Conservation (phyloP, 1,140 invertebrate genomes). For the Cheumatopsyche charites region DNA sequence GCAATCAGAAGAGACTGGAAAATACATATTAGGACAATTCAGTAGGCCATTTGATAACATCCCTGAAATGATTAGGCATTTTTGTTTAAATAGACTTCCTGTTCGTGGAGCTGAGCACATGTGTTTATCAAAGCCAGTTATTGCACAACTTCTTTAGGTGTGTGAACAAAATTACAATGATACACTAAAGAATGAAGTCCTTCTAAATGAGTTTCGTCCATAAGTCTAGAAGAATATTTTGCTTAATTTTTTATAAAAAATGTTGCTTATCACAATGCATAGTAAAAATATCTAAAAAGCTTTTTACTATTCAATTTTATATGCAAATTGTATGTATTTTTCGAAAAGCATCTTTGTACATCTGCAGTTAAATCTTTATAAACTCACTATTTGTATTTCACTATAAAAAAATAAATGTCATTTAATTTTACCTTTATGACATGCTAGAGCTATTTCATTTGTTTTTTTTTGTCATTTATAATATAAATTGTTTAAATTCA, state of each 20-base stretch:
- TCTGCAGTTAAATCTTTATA: too few species aligned
- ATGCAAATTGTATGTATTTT: conserved; percentile 6
- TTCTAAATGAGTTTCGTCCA: conserved; percentile 32
- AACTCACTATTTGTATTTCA: too few species aligned
- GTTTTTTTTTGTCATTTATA: too few species aligned
- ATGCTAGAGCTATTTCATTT: too few species aligned
- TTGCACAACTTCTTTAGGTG: conserved; percentile 79
- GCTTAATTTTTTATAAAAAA: conserved; percentile 10
- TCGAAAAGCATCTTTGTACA: conserved; percentile 3
- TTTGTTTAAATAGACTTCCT: conserved; percentile 88
- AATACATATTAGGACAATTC: conserved; percentile 88
- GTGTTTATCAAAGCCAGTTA: conserved; percentile 87
- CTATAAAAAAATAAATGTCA: too few species aligned
- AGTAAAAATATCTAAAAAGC: conserved; percentile 2
- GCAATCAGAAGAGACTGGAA: conserved; percentile 70
- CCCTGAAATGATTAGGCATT: conserved; percentile 92
- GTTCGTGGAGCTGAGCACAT: conserved; percentile 95
- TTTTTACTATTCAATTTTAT: background rate
- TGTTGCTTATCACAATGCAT: background rate
- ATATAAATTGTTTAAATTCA: too few species aligned
- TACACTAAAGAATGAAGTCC: conserved; percentile 22
- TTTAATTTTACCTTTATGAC: too few species aligned
- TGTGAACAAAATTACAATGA: background rate
- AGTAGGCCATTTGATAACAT: conserved; percentile 89
- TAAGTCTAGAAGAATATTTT: conserved; percentile 28